Evolutionary conservation across 2,797 vertebrate species (phyloP).

Genomic region (Sebastes oblongus): DNA sequence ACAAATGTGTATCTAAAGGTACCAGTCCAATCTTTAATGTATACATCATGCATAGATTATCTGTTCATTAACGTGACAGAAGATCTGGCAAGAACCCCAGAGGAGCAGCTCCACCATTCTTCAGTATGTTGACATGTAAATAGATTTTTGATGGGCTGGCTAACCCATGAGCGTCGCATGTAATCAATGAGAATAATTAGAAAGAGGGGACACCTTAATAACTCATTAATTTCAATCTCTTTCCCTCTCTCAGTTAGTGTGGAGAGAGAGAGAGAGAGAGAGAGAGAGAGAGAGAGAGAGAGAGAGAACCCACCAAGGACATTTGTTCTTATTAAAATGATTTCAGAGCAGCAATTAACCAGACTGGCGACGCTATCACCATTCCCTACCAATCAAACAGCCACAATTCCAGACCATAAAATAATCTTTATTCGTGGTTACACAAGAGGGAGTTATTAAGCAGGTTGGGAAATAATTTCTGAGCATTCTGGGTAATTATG

Average conservation of each 20-base stretch:
- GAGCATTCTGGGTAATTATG: constrained; percentile 66
- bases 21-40: constrained; percentile 56
- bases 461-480: constrained; percentile 58
- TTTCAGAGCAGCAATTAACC: constrained; percentile 71
- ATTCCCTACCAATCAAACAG: constrained; percentile 55
- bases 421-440: constrained; percentile 61
- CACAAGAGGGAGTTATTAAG: constrained; percentile 64
- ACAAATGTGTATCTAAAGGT: constrained; percentile 55
- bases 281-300: not conserved
- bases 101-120: not conserved
- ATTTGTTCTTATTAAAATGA: constrained; percentile 72
- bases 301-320: constrained; percentile 39
- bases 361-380: constrained; percentile 50
- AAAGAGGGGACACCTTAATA: constrained; percentile 58
- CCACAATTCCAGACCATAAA: constrained; percentile 57
- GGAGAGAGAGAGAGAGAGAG: not conserved
- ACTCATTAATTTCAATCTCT: constrained; percentile 65
- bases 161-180: constrained; percentile 49
- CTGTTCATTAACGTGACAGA: constrained; percentile 63
- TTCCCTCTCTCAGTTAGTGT: not conserved
- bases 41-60: constrained; percentile 72
- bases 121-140: constrained; percentile 32
- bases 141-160: constrained; percentile 22
- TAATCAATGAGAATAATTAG: constrained; percentile 68
- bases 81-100: not conserved